Evolutionary conservation across 1,140 invertebrate species (phyloP).

Genomic region (Nasonia longicornis): DNA sequence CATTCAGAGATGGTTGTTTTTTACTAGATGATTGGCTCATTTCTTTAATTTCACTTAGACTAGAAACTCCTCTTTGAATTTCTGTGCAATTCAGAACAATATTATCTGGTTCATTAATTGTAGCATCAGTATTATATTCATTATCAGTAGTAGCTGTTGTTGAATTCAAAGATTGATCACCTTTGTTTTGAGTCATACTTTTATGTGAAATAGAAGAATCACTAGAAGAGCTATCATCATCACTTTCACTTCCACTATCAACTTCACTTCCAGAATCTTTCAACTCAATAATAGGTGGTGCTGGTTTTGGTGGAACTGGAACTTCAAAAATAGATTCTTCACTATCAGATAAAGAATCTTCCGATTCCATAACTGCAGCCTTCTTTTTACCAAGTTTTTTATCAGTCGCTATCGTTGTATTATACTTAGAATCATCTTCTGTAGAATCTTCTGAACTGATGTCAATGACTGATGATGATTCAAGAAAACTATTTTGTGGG

Average conservation of each 20-base stretch:
- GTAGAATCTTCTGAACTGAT: conserved; percentile 46
- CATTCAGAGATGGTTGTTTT: neutral
- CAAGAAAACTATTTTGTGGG: conserved; percentile 16
- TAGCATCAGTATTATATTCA: conserved; percentile 44
- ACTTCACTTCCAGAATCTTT: conserved; percentile 55
- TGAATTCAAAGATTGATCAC: neutral
- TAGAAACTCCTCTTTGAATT: conserved; percentile 49
- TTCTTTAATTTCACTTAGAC: conserved; percentile 54
- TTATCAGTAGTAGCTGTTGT: conserved; percentile 18
- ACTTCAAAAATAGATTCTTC: conserved; percentile 64
- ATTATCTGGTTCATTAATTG: conserved; percentile 41
- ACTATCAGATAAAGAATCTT: conserved; percentile 53
- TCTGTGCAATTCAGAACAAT: conserved; percentile 57
- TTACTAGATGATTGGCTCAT: conserved; percentile 32
- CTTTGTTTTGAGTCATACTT: neutral
- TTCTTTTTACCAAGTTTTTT: conserved; percentile 31
- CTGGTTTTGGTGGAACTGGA: conserved; percentile 62
- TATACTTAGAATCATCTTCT: conserved; percentile 42
- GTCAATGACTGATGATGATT: conserved; percentile 36
- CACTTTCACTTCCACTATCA: conserved; percentile 22
- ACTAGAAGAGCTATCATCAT: conserved; percentile 23
- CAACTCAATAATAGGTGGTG: conserved; percentile 59
- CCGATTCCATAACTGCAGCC: neutral
- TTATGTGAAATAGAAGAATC: neutral
- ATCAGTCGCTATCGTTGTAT: conserved; percentile 27